phyloP scores from a whole-genome alignment of 2,797 vertebrate genomes.

The Phoeniculus purpureus region DNA sequence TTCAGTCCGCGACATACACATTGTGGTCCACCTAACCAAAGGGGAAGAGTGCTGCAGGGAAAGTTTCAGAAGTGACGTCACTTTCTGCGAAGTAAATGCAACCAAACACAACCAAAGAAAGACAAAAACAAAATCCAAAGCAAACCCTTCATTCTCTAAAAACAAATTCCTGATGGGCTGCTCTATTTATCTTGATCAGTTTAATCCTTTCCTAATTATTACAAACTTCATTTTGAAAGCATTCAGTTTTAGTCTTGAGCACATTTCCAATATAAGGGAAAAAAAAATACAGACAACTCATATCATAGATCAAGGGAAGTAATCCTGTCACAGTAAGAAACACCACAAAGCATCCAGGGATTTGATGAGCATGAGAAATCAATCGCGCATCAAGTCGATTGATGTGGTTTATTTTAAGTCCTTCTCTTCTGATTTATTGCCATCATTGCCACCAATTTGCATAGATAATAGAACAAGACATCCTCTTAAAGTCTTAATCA shows the following conservation, averaged over 20 bases:
- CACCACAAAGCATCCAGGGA: conserved; percentile 40
- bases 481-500: conserved; percentile 65
- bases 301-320: conserved; percentile 9
- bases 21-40: neutral
- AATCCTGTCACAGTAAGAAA: conserved; percentile 31
- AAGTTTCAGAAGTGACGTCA: neutral
- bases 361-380: conserved; percentile 51
- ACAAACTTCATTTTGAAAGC: neutral
- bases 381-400: conserved; percentile 10
- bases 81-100: neutral
- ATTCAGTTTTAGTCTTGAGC: neutral
- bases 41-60: neutral
- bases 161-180: neutral
- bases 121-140: neutral
- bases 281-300: neutral
- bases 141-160: neutral
- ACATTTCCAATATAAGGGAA: neutral
- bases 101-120: neutral
- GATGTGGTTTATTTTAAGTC: conserved; percentile 54
- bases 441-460: conserved; percentile 54
- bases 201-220: neutral
- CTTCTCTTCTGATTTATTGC: conserved; percentile 56
- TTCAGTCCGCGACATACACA: neutral
- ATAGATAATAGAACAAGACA: conserved; percentile 59
- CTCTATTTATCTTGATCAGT: neutral